Evolutionary conservation across 2,888 invertebrate species (phyloP).

Genomic region (Morinoia aosen): DNA sequence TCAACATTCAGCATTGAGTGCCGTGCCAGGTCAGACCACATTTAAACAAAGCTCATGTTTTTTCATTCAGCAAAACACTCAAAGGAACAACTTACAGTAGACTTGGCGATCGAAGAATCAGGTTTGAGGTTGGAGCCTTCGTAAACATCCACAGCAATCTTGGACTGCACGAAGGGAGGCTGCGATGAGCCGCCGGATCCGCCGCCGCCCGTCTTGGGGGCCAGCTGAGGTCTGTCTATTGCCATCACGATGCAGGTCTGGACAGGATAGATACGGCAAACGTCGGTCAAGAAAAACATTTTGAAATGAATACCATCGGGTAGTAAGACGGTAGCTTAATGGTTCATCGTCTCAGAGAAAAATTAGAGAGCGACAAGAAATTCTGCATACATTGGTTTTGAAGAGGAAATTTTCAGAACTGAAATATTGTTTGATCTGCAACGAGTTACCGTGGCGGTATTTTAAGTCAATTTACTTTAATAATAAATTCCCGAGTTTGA

Average conservation of each 20-base stretch:
- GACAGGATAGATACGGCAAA: background rate
- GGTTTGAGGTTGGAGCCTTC: background rate
- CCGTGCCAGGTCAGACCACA: background rate
- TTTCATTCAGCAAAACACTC: background rate
- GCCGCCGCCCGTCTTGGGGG: background rate
- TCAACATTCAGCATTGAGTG: too few relatives aligned
- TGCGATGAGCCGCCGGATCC: background rate
- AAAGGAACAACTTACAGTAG: background rate
- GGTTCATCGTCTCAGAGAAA: too few relatives aligned
- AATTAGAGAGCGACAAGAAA: too few relatives aligned
- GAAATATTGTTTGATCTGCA: too few relatives aligned
- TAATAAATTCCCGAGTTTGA: too few relatives aligned
- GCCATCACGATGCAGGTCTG: slow-evolving; percentile 23
- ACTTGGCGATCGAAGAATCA: background rate
- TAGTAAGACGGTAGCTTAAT: too few relatives aligned
- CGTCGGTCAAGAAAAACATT: background rate
- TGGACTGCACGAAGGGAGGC: background rate
- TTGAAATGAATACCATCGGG: too few relatives aligned
- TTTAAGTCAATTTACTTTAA: too few relatives aligned
- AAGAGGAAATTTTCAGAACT: too few relatives aligned
- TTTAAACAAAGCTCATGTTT: background rate
- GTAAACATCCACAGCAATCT: background rate
- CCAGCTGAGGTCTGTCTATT: slow-evolving; percentile 13
- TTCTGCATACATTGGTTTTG: too few relatives aligned
- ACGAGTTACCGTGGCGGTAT: too few relatives aligned